Evolutionary conservation across 2,113 vertebrate genomes (phyloP).

Genomic region (Thalassarche chlororhynchos): DNA sequence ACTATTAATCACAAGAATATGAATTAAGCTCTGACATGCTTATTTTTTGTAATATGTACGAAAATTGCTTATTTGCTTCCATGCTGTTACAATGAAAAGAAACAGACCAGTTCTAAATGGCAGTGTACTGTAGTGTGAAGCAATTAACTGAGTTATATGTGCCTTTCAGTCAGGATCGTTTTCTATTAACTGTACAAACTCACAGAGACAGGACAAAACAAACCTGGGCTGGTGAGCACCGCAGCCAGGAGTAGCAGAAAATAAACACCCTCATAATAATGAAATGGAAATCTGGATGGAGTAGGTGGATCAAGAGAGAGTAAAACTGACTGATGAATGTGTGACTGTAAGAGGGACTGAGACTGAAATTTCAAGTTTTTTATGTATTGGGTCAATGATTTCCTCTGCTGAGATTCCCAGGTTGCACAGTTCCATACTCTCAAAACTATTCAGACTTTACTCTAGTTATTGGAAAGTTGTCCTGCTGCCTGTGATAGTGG

Average conservation of each 20-base stretch:
- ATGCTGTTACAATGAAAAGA: slow-evolving; percentile 51
- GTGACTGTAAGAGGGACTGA: neutral
- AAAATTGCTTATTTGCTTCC: slow-evolving; percentile 69
- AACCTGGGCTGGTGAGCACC: neutral
- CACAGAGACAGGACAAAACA: neutral
- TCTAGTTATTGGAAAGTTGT: neutral
- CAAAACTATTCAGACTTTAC: neutral
- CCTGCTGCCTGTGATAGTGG: neutral
- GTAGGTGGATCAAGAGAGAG: neutral
- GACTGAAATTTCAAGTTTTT: neutral
- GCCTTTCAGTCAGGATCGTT: slow-evolving; percentile 33
- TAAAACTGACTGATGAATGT: neutral
- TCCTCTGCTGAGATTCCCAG: neutral
- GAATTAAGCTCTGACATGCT: slow-evolving; percentile 54
- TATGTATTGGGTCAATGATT: neutral
- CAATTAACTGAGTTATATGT: slow-evolving; percentile 58
- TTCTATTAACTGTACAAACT: slow-evolving; percentile 14
- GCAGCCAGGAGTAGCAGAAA: neutral
- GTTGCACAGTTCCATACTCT: neutral
- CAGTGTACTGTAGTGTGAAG: slow-evolving; percentile 48
- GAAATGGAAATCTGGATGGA: neutral
- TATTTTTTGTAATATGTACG: slow-evolving; percentile 59
- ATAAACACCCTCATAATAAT: neutral
- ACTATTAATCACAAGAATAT: slow-evolving; percentile 57
- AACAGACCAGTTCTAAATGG: slow-evolving; percentile 57